Base-by-base conservation (phyloP, 1,140 invertebrate genomes). In the Stenopsyche tienmushanensis region DNA sequence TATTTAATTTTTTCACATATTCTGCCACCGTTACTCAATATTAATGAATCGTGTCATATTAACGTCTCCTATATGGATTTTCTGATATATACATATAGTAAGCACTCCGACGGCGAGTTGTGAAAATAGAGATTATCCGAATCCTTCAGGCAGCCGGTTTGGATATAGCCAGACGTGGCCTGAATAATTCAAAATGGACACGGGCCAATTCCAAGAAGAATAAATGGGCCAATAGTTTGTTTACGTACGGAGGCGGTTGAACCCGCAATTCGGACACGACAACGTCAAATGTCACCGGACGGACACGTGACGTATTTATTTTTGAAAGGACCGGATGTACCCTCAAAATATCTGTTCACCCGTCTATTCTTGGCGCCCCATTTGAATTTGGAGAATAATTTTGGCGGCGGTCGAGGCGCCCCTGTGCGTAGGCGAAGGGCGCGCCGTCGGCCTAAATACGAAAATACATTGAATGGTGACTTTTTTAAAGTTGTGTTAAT, bases 101-200 rank as follows among this genome's bases (percentile, higher is more conserved):
- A n/a, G n/a, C n/a, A n/a, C n/a, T n/a, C n/a, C n/a, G n/a, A n/a
- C n/a, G n/a, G n/a, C n/a, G n/a, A n/a, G n/a, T n/a, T 13, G 29
- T 34, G 29, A 5, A 34, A 13, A 34, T 13, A 13, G 13, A 34
- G 29, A 34, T 34, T 34, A 34, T 34, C 29, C 5, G 29, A 13
- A 13, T 34, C 29, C 29, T 34, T 34, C 13, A 13, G 29, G 5
- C 5, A 7, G 5, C 29, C 5, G 29, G 5, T 34, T 34, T 34
- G 29, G 13, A 34, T 34, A 34, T 34, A 13, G 5, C 29, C 29
- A 34, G 29, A 34, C 44, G 42, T 52, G 67, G 55, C 63, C 62
- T 65, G 67, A 69, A 69, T 69, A 62, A 69, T 69, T 69, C 67
- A 69, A 66, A 63, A 69, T 69, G 67, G 64, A 69, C 67, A 65